Evolutionary conservation across 2,113 vertebrate species (phyloP).

Genomic region (Holacanthus passer): DNA sequence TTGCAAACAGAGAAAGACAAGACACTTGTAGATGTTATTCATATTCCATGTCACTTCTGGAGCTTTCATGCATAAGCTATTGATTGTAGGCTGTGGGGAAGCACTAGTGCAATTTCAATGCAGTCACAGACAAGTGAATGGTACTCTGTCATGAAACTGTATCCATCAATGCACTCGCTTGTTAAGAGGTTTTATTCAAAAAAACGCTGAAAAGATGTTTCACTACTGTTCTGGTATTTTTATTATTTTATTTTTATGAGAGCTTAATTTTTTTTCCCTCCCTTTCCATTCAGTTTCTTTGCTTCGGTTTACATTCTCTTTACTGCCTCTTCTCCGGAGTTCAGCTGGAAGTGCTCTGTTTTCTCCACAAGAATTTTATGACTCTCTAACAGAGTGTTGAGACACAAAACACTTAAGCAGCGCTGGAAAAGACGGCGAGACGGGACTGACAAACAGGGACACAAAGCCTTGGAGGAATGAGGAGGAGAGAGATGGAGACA

Average conservation of each 20-base stretch:
- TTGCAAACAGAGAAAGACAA: conserved; percentile 22
- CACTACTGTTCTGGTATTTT: conserved; percentile 83
- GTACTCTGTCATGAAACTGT: conserved; percentile 73
- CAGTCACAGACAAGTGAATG: conserved; percentile 41
- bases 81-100: conserved; percentile 16
- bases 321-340: conserved; percentile 75
- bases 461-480: conserved; percentile 57
- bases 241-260: conserved; percentile 83
- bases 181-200: conserved; percentile 73
- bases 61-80: conserved; percentile 45
- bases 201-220: conserved; percentile 80
- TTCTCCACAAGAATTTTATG: conserved; percentile 80
- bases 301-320: conserved; percentile 77
- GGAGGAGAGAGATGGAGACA: conserved; percentile 52
- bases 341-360: conserved; percentile 79
- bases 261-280: conserved; percentile 65
- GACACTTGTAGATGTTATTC: conserved; percentile 24
- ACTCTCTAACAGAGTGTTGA: conserved; percentile 74
- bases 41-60: conserved; percentile 42
- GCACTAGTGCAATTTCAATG: conserved; percentile 23
- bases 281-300: conserved; percentile 58
- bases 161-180: conserved; percentile 66
- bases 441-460: conserved; percentile 55
- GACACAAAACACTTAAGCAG: conserved; percentile 75
- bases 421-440: conserved; percentile 48